Evolutionary conservation across 1,140 invertebrate species (phyloP).

Genomic region (Bombus pascuorum): DNA sequence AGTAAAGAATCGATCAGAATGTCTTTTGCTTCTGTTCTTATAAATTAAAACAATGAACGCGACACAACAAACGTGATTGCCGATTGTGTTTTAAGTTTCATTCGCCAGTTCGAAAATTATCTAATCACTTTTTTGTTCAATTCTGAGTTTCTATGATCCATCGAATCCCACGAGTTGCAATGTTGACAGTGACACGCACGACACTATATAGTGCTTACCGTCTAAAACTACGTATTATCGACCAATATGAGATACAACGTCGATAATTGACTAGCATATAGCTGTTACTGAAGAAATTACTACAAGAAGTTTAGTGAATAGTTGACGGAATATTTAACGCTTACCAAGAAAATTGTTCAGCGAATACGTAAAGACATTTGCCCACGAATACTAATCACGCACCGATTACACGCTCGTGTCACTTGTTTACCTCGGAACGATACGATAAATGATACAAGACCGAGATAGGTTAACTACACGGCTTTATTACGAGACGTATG

Average conservation of each 20-base stretch:
- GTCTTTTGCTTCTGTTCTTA: not conserved
- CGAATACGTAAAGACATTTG: conserved; percentile 13
- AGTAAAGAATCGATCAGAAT: too few relatives aligned
- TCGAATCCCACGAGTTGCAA: not conserved
- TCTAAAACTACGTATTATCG: not conserved
- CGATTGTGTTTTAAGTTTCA: not conserved
- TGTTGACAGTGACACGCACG: not conserved
- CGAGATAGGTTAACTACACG: conserved; percentile 30
- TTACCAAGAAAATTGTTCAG: not conserved
- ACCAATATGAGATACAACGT: not conserved
- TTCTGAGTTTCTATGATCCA: not conserved
- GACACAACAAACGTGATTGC: not conserved
- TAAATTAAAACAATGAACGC: not conserved
- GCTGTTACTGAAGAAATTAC: not conserved
- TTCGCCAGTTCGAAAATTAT: not conserved
- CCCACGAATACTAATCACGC: conserved; percentile 18
- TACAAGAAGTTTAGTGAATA: not conserved
- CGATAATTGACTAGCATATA: conserved; percentile 1
- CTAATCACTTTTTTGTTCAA: not conserved
- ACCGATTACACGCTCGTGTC: conserved; percentile 12
- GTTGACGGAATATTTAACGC: not conserved
- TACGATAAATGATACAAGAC: conserved; percentile 36
- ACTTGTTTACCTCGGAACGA: conserved; percentile 24
- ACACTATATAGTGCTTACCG: not conserved
- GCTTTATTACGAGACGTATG: not conserved